Conservation (phyloP, 2,113 vertebrate species). For the Anarhynchus alexandrinus region DNA sequence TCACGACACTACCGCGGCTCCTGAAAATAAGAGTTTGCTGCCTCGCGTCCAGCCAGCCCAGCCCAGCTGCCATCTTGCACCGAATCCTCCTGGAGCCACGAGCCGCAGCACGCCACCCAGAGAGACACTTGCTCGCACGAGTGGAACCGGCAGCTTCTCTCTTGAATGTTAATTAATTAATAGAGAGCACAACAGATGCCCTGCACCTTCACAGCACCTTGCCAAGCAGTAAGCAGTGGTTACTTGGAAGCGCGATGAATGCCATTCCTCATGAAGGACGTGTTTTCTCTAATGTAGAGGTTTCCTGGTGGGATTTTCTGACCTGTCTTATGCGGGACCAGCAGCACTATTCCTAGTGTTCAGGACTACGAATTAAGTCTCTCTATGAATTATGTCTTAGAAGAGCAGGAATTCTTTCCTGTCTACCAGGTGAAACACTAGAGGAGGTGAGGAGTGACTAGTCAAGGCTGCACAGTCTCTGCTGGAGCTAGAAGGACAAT, state of each 20-base stretch:
- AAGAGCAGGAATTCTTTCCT: background rate
- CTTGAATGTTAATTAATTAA: background rate
- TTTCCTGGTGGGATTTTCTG: background rate
- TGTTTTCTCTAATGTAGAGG: background rate
- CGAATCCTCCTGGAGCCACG: background rate
- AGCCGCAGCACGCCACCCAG: background rate
- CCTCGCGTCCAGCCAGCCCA: background rate
- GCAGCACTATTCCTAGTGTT: background rate
- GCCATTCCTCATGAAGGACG: background rate
- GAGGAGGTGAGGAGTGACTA: background rate
- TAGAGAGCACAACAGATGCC: accelerated
- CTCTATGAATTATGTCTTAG: background rate
- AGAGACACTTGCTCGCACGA: background rate
- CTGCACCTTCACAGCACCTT: background rate
- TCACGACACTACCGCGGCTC: background rate
- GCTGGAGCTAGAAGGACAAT: background rate
- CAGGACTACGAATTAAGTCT: background rate
- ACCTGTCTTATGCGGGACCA: background rate
- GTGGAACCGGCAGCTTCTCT: background rate
- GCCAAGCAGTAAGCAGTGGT: background rate
- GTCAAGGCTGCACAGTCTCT: background rate
- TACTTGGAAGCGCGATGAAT: background rate
- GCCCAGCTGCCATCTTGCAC: background rate
- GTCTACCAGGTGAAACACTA: background rate
- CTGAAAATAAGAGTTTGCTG: background rate